Base-by-base conservation (phyloP, 1,140 invertebrate species). In the Steinernema feltiae region DNA sequence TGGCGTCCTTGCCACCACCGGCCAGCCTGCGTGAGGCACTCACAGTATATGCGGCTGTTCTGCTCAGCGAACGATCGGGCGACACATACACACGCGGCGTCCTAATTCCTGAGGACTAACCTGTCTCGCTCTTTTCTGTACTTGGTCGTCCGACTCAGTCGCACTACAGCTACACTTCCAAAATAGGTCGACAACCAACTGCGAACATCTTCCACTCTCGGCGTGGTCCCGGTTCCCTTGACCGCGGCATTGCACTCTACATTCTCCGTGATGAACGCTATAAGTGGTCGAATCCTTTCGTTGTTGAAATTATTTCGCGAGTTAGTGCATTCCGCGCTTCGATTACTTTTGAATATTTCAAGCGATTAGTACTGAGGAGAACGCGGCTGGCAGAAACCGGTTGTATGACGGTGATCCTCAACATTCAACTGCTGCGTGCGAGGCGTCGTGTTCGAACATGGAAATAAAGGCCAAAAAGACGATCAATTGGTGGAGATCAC, bases 141-240 rank as follows among this genome's bases (percentile, higher is more conserved):
- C 12, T 27, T 63, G 12, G 53, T 27, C 24, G 12, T 3, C 53
- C 53, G 53, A 63, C 53, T 63, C 12, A 63, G 15, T 63, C 53
- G 53, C 53, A 63, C 53, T 63, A 63, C 53, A 63, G 53, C 41
- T 46, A 46, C 53, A 63, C 53, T 63, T 63, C 53, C 53, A 63
- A 63, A 63, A 63, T 63, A 63, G 53, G 53, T 63, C 53, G 53
- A 63, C 53, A 63, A 63, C 53, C 53, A 63, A 63, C 53, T 63
- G 53, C 53, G 53, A 63, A 63, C 53, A 63, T 63, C 53, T 63
- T 63, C 53, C 53, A n/a, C 12, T 63, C 53, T 63, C 53, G 53
- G 12, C 12, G 53, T 63, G 15, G 53, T 63, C 53, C 53, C 53
- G 53, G 53, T 63, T 12, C 53, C 24, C 24, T 63, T 63, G 53